A percentile compares a stretch with the other conserved stretches of the same genome.
Conservation (phyloP, 2,888 invertebrate species). For the Ennomos fuscantarius region DNA sequence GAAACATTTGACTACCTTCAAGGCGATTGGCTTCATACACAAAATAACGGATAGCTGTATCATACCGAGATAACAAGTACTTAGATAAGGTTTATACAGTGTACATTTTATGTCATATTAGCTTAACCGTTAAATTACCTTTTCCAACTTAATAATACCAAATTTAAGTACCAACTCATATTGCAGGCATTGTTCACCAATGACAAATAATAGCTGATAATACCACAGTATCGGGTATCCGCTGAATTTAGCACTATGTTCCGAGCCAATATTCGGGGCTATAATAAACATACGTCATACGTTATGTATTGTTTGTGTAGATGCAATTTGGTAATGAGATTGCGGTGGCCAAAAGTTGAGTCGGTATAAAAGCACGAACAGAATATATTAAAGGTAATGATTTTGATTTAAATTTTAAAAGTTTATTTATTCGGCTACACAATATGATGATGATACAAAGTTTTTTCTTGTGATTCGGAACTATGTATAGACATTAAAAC, state of each 20-base stretch:
- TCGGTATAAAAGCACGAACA: neutral
- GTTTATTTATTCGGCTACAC: too few species aligned
- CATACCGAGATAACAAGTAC: neutral
- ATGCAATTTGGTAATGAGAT: conserved; percentile 34
- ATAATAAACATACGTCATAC: conserved; percentile 76
- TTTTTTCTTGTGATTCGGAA: too few species aligned
- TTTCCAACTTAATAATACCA: conserved; percentile 60
- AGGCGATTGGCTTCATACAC: too few species aligned
- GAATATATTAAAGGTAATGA: too few species aligned
- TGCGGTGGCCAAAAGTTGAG: conserved; percentile 16
- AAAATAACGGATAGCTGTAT: too few species aligned
- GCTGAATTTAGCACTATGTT: conserved; percentile 78
- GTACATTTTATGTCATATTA: conserved; percentile 8
- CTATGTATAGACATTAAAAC: too few species aligned
- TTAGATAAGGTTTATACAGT: neutral
- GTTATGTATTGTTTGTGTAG: conserved; percentile 36
- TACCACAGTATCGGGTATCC: conserved; percentile 82
- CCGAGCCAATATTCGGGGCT: conserved; percentile 80
- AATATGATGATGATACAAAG: too few species aligned
- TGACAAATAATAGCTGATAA: conserved; percentile 85
- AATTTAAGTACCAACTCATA: conserved; percentile 67
- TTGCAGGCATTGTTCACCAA: conserved; percentile 75
- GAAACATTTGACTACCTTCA: too few species aligned
- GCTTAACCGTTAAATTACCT: conserved; percentile 47
- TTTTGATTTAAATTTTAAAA: too few species aligned